Base-by-base conservation (phyloP, 2,113 vertebrate species). In the Xenus cinereus region DNA sequence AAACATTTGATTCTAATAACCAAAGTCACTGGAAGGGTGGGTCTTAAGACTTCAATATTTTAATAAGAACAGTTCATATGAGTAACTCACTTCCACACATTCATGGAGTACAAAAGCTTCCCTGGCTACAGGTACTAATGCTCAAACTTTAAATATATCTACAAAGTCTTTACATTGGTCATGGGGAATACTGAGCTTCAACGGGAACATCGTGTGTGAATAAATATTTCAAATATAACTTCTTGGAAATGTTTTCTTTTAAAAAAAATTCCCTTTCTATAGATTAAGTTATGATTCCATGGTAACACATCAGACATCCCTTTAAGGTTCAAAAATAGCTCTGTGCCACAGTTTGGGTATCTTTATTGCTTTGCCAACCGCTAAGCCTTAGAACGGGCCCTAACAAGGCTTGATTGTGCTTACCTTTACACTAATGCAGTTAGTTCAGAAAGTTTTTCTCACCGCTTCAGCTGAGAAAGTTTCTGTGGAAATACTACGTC, bases 221-320 rank as follows among this genome's bases (percentile, higher is more conserved):
- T 94, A 97, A 96, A 90, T 84, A 96, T 75, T 51, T 88, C 91
- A 80, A 94, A 96, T 90, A 97, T 33, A 96, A 76, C 53, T 68
- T 84, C 91, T 88, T 75, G 83, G 84, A 89, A 95, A 50, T 16
- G 81, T 51, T 48, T 43, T 90, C 74, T 72, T 50, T 33, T 54
- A 60, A 69, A 90, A 90, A 93, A 96, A 92, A 81, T 18, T 84
- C 83, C 91, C 91, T 91, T 95, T 79, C 73, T 77, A 12, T 57
- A 46, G 57, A 63, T 71, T 74, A 72, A 41, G 37, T 85, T 82
- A 32, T 16, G 75, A 43, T 68, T 82, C 94, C 56, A 33, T 7
- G 24, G 74, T 51, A 88, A 90, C 1, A 2, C 37, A 41, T 37
- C 45, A 1, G 5, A 9, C 37, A 26, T 71, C 69, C 91, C 67